Percentiles rank a stretch among this genome's conserved stretches.
These are phyloP conservation scores for Gastracanthus pulcherrimus DNA, from an alignment of 2,888 invertebrate genomes.

Conservation along the genomic window DNA sequence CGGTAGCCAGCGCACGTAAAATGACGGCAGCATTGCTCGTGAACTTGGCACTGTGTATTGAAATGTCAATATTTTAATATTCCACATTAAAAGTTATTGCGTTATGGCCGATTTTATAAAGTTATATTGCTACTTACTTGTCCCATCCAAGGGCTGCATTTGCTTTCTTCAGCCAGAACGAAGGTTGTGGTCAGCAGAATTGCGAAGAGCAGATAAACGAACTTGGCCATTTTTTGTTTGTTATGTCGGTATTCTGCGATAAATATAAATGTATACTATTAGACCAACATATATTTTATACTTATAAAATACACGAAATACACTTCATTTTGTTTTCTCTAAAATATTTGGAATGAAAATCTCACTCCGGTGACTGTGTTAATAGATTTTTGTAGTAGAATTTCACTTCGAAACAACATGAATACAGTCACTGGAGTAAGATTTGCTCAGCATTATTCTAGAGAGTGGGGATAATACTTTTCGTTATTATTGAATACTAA, in stretches of 20 bases:
- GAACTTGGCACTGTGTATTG: slow-evolving; percentile 55
- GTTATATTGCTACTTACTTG: neutral
- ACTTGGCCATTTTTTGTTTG: slow-evolving; percentile 4
- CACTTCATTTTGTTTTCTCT: too few relatives aligned
- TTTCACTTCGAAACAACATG: too few relatives aligned
- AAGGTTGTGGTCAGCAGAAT: neutral
- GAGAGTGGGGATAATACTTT: too few relatives aligned
- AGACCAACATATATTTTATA: neutral
- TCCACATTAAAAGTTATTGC: neutral
- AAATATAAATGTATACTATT: too few relatives aligned
- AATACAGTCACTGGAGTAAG: too few relatives aligned
- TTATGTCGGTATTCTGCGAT: too few relatives aligned
- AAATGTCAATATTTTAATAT: neutral
- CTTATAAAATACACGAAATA: too few relatives aligned
- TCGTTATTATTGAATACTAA: too few relatives aligned
- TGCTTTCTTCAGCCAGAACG: neutral
- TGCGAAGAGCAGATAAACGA: neutral
- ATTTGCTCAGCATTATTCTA: too few relatives aligned
- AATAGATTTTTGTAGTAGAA: too few relatives aligned
- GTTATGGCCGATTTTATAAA: neutral
- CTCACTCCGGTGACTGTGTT: too few relatives aligned
- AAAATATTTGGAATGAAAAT: too few relatives aligned
- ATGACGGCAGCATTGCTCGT: slow-evolving; percentile 57
- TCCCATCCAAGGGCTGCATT: slow-evolving; percentile 19
- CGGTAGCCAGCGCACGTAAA: slow-evolving; percentile 46